Percentiles rank a stretch among this genome's conserved stretches.
Evolutionary conservation across 2,888 invertebrate species (phyloP).

Genomic region (Coleophora deauratella): DNA sequence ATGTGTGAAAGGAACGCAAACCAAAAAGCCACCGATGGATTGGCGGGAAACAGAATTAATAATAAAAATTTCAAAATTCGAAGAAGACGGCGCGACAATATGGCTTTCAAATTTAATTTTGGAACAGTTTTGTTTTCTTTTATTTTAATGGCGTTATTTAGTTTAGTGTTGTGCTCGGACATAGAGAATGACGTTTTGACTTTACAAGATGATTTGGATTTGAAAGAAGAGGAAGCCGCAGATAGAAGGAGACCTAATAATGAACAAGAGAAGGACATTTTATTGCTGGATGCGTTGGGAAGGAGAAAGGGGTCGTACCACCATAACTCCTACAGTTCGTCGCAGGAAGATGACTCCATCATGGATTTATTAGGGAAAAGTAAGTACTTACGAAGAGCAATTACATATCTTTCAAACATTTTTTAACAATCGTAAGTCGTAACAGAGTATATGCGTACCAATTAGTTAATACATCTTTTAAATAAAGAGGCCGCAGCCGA

Average conservation of each 20-base stretch:
- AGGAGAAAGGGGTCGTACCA: conserved; percentile 76
- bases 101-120: conserved; percentile 10
- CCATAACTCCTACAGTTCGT: conserved; percentile 35
- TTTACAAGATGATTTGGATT: conserved; percentile 55
- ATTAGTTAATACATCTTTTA: no score
- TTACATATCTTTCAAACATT: no score
- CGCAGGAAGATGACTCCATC: conserved; percentile 79
- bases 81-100: no score
- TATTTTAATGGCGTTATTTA: conserved; percentile 25
- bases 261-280: conserved; percentile 83
- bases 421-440: no score
- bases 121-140: conserved; percentile 28
- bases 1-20: conserved; percentile 40
- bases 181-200: conserved; percentile 61
- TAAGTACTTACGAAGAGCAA: conserved; percentile 69
- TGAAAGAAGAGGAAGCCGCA: conserved; percentile 42
- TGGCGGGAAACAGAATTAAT: conserved; percentile 38
- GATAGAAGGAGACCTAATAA: conserved; percentile 70
- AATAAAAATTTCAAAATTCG: conserved; percentile 50
- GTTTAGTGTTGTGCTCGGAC: conserved; percentile 29
- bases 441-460: no score
- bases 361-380: conserved; percentile 91
- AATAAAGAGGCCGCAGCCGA: no score
- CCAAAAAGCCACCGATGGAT: conserved; percentile 32
- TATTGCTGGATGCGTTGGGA: conserved; percentile 81